Evolutionary conservation across 2,113 vertebrate species (phyloP).

Genomic region (Toxotes chatareus): DNA sequence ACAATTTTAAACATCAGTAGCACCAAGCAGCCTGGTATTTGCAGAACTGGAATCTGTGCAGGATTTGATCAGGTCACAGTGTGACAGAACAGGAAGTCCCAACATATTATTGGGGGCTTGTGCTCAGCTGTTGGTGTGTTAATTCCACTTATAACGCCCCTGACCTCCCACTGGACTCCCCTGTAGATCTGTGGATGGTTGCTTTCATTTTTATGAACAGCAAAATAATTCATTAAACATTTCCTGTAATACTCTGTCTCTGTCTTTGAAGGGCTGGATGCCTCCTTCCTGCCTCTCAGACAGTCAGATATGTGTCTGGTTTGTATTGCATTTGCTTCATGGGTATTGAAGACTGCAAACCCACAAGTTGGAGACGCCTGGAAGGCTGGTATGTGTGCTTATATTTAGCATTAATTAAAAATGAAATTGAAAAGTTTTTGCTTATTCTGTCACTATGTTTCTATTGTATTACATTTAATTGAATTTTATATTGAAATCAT

Average conservation of each 20-base stretch:
- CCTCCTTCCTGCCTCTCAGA: constrained; percentile 76
- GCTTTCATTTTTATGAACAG: background rate
- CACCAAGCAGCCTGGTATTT: constrained; percentile 16
- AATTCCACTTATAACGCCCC: constrained; percentile 15
- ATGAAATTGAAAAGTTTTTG: background rate
- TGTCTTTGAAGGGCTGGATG: constrained; percentile 74
- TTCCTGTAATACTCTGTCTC: background rate
- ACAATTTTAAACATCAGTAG: constrained; percentile 4
- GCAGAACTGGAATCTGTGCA: constrained; percentile 8
- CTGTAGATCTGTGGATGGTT: constrained; percentile 1
- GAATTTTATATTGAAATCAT: background rate
- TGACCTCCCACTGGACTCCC: background rate
- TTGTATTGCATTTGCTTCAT: constrained; percentile 95
- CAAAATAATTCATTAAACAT: background rate
- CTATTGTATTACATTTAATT: background rate
- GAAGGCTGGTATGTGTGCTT: constrained; percentile 89
- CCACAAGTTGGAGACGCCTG: constrained; percentile 91
- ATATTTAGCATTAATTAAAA: background rate
- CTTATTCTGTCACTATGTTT: background rate
- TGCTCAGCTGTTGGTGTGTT: constrained; percentile 48
- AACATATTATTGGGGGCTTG: constrained; percentile 2
- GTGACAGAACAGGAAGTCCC: constrained; percentile 38
- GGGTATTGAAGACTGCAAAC: constrained; percentile 93
- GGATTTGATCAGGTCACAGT: constrained; percentile 22
- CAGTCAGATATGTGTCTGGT: constrained; percentile 93